Base-by-base conservation (phyloP, 35 echinoderm and acorn worm genomes). In the Apostichopus parvimensis region DNA sequence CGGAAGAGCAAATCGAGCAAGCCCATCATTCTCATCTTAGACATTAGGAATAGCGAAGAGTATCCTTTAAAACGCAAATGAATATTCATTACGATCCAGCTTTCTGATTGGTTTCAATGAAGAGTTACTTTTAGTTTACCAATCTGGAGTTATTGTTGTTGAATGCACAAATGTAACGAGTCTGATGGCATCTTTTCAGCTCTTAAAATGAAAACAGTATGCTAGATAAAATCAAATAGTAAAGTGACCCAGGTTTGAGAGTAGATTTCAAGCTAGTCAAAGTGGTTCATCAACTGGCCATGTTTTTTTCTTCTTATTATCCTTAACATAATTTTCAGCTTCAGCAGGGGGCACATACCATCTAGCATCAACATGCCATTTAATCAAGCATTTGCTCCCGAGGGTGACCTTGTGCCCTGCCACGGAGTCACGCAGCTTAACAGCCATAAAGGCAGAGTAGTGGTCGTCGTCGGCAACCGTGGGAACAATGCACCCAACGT, bases 401-500 rank as follows among this genome's bases (percentile, higher is more conserved):
- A 99, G 76, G 97, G 97, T 14, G 97, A 99, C 92, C 80, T 99
- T 82, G 91, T 96, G 28, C 95, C 91, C 13, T 99, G 97, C 78
- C 77, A 87, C 57, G 95, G 95, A 11, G 95, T 99, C 61, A 95
- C 97, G 1, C 56, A 92, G 15, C 83, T 99, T 2, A 79, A 93
- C 75, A 91, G 86, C 89, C 95, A 99, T 91, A 94, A 94, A 71
- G 95, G 95, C 53, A 87, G 97, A 56, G 93, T 99, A 23, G 90
- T 99, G 52, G 94, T 94, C 6, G 85, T 96, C 6, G 93, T 99
- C 0, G 97, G 94, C n/a, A 94, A 96, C 89, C 93, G 87, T 73
- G 95, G 97, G 45, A 99, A 95, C 76, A 96, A 96, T 94, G 95
- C 97, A 6, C 83, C 93, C 60, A 99, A 99, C 90, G 97, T 99